phyloP scores from a whole-genome alignment of 2,888 invertebrate genomes.

The Mongoloraphidia duomilia region DNA sequence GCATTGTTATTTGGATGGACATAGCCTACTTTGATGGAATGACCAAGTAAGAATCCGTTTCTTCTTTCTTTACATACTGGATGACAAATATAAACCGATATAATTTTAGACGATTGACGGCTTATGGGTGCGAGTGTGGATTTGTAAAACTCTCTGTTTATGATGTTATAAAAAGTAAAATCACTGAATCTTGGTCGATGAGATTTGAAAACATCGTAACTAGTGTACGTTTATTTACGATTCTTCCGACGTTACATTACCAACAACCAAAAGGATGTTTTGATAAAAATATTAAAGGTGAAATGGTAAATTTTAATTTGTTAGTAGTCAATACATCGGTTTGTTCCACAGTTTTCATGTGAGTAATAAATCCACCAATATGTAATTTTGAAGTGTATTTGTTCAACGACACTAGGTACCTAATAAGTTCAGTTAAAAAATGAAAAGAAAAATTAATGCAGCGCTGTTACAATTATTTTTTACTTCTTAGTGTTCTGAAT shows the following conservation, averaged over 20 bases:
- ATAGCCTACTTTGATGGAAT: conserved; percentile 32
- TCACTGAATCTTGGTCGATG: conserved; percentile 34
- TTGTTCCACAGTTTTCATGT: conserved; percentile 43
- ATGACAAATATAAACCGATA: not conserved
- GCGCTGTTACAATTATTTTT: too few species aligned
- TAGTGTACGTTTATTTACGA: conserved; percentile 34
- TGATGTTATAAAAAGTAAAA: conserved; percentile 31
- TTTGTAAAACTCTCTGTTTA: conserved; percentile 37
- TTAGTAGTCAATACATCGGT: conserved; percentile 40
- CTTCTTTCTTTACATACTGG: conserved; percentile 4
- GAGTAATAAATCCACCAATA: conserved; percentile 17
- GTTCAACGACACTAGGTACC: conserved; percentile 8
- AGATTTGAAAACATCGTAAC: conserved; percentile 40
- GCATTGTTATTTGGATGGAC: conserved; percentile 40
- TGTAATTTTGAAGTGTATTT: not conserved
- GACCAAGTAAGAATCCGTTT: conserved; percentile 26
- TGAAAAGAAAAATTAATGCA: too few species aligned
- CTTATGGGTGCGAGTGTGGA: conserved; percentile 46
- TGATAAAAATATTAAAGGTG: conserved; percentile 10
- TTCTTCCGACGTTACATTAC: conserved; percentile 17
- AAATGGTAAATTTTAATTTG: conserved; percentile 32
- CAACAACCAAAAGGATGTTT: conserved; percentile 18
- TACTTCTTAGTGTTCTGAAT: too few species aligned
- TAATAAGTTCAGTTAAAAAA: too few species aligned
- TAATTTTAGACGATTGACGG: conserved; percentile 36